phyloP scores from a whole-genome alignment of 1,140 invertebrate species.

The Tetragnatha versicolor region DNA sequence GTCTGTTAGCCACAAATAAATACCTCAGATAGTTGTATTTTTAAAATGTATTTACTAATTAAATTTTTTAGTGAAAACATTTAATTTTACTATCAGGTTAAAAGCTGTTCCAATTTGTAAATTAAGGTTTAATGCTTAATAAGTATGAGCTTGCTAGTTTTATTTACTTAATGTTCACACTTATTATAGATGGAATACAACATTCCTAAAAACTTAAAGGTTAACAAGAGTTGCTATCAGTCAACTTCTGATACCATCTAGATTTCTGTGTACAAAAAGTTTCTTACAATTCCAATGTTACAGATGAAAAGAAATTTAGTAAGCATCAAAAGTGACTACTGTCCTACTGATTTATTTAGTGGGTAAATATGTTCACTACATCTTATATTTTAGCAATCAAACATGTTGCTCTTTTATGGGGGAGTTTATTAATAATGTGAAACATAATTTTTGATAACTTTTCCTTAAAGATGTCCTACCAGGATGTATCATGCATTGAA shows the following conservation, averaged over 20 bases:
- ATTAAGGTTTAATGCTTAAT: not conserved
- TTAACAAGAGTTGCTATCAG: no score
- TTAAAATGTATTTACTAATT: no score
- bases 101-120: not conserved
- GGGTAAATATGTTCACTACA: conserved; percentile 1
- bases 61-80: no score
- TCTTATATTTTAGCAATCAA: not conserved
- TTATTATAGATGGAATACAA: no score
- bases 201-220: no score
- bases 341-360: conserved; percentile 46
- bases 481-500: conserved; percentile 39
- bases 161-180: no score
- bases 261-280: no score
- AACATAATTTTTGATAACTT: not conserved
- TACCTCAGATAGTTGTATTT: no score
- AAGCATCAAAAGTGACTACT: conserved; percentile 22
- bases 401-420: not conserved
- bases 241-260: no score
- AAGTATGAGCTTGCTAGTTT: not conserved
- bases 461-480: conserved; percentile 3
- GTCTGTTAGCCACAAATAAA: no score
- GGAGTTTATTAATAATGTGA: not conserved
- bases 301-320: conserved; percentile 15
- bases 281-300: not conserved
- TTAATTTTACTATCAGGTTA: not conserved